A percentile compares a stretch with the other conserved stretches of the same genome.
Evolutionary conservation across 2,888 invertebrate genomes (phyloP).

Genomic region (Uropetala carovei): DNA sequence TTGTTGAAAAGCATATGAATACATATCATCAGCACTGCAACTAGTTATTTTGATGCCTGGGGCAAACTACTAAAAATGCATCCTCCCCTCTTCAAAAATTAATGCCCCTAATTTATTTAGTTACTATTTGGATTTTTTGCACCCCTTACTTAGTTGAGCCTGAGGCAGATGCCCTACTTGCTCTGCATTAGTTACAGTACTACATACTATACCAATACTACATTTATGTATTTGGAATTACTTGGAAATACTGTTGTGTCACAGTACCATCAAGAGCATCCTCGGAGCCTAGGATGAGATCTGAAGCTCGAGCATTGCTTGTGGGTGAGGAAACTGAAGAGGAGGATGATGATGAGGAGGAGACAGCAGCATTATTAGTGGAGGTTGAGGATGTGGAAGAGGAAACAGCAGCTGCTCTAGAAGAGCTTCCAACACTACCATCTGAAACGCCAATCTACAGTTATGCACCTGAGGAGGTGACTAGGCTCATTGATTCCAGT

Average conservation of each 20-base stretch:
- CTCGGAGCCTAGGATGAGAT: constrained; percentile 71
- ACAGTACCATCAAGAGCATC: constrained; percentile 78
- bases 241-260: not conserved
- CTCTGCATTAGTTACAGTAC: too few species aligned
- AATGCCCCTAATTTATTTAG: too few species aligned
- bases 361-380: constrained; percentile 86
- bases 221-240: not conserved
- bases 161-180: too few species aligned
- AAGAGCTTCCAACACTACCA: constrained; percentile 80
- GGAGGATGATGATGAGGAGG: constrained; percentile 72
- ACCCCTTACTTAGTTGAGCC: too few species aligned
- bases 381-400: constrained; percentile 89
- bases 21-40: too few species aligned
- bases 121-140: too few species aligned
- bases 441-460: constrained; percentile 86
- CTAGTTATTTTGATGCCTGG: too few species aligned
- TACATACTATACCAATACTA: not conserved
- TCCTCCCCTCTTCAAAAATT: too few species aligned
- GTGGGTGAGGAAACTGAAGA: constrained; percentile 70
- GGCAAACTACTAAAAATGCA: too few species aligned
- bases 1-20: too few species aligned
- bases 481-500: constrained; percentile 72
- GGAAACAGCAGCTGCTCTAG: constrained; percentile 86
- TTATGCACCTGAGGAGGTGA: constrained; percentile 81
- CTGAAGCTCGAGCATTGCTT: constrained; percentile 70